Evolutionary conservation across 2,113 vertebrate genomes (phyloP).

Genomic region (Genyomyrus donnyi): DNA sequence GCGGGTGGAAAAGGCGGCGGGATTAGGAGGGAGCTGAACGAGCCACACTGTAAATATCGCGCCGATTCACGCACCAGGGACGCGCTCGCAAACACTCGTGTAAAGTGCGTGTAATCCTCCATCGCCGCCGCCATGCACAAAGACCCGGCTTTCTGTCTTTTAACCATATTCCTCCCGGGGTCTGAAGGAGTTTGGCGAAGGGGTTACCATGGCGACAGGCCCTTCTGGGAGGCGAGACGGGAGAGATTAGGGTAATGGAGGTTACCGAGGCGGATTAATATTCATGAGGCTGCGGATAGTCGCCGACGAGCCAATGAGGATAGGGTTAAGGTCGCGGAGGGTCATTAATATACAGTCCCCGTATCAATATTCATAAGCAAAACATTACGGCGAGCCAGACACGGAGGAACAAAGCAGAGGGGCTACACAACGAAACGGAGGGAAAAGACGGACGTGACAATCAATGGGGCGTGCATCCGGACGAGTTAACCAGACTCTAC

Average conservation of each 20-base stretch:
- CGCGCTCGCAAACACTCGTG: background rate
- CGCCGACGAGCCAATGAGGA: constrained; percentile 74
- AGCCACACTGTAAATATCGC: background rate
- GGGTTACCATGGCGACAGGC: constrained; percentile 70
- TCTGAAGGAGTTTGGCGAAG: constrained; percentile 65
- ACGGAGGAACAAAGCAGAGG: constrained; percentile 65
- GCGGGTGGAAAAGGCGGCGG: constrained; percentile 27
- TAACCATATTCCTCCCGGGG: constrained; percentile 52
- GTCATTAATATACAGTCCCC: constrained; percentile 78
- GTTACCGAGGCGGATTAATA: constrained; percentile 73
- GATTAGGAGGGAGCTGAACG: background rate
- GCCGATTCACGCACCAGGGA: background rate
- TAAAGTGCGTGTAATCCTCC: background rate
- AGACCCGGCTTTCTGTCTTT: constrained; percentile 41
- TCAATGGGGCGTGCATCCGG: constrained; percentile 44
- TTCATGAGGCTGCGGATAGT: constrained; percentile 69
- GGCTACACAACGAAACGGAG: constrained; percentile 49
- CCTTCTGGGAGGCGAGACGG: constrained; percentile 73
- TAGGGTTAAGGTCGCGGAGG: constrained; percentile 74
- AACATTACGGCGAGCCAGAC: constrained; percentile 76
- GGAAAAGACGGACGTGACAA: constrained; percentile 57
- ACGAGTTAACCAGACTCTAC: constrained; percentile 39
- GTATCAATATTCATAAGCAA: constrained; percentile 79
- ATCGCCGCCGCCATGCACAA: background rate
- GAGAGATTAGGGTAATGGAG: constrained; percentile 80